phyloP scores from a whole-genome alignment of 64 coral and sea anemone genomes.

The Pocillopora verrucosa region DNA sequence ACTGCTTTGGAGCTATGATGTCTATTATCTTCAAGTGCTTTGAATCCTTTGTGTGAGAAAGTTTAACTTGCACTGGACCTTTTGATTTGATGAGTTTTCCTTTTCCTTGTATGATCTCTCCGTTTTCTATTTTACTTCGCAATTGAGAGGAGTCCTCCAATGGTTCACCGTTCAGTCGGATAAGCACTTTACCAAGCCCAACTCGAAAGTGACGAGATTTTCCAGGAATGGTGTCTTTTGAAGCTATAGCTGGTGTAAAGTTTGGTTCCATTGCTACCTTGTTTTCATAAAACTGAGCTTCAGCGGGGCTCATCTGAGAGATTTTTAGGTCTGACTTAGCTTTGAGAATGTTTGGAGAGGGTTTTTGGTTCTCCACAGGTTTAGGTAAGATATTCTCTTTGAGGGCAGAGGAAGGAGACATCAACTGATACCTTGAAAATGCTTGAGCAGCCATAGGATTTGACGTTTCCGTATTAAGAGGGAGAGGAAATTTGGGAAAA shows the following conservation, averaged over 20 bases:
- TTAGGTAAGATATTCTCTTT: slow-evolving; percentile 46
- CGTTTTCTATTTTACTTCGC: slow-evolving; percentile 76
- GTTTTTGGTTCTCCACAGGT: not conserved
- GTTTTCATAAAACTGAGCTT: slow-evolving; percentile 75
- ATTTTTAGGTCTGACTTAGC: slow-evolving; percentile 46
- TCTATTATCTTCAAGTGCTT: slow-evolving; percentile 81
- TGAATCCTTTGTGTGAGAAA: slow-evolving; percentile 72
- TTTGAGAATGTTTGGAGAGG: not conserved
- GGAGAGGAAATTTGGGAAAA: not conserved
- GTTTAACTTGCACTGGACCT: slow-evolving; percentile 70
- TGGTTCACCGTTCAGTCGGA: slow-evolving; percentile 79
- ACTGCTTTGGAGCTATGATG: slow-evolving; percentile 76
- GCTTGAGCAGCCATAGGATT: slow-evolving; percentile 22
- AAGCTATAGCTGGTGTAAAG: slow-evolving; percentile 45
- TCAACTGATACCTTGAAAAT: slow-evolving; percentile 68
- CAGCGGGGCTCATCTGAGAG: slow-evolving; percentile 54
- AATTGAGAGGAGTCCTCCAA: slow-evolving; percentile 73
- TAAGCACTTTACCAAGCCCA: slow-evolving; percentile 65
- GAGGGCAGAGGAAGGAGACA: slow-evolving; percentile 29
- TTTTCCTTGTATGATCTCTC: slow-evolving; percentile 72
- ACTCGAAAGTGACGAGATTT: not conserved
- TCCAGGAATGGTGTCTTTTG: slow-evolving; percentile 87
- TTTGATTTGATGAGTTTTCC: slow-evolving; percentile 89
- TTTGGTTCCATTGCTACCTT: slow-evolving; percentile 45
- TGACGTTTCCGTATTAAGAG: not conserved